These are phyloP conservation scores for Argyrosomus japonicus DNA, from an alignment of 2,113 vertebrate species.

Conservation along the genomic window DNA sequence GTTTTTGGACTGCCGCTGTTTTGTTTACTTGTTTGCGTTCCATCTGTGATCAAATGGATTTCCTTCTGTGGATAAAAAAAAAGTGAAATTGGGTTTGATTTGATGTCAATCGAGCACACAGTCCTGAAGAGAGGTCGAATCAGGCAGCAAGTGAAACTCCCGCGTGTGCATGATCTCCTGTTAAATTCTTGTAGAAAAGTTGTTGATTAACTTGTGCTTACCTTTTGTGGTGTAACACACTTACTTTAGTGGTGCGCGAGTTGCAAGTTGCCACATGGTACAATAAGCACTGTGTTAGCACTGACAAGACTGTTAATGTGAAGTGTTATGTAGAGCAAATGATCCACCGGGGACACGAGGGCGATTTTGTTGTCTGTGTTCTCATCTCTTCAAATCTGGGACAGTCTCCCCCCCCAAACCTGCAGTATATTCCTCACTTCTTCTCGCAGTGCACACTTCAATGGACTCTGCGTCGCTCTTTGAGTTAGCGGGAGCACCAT, in stretches of 20 bases:
- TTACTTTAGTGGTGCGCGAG: conserved; percentile 10
- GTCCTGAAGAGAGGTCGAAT: background rate
- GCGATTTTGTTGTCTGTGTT: conserved; percentile 59
- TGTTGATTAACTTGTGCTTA: background rate
- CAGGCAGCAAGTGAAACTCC: background rate
- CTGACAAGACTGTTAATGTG: conserved; percentile 42
- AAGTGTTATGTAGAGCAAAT: conserved; percentile 62
- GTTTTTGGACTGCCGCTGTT: background rate
- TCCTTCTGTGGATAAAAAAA: background rate
- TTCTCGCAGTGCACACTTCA: conserved; percentile 43
- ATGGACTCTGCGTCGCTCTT: conserved; percentile 44
- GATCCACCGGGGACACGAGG: conserved; percentile 46
- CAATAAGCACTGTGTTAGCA: conserved; percentile 23
- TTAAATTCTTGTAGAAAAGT: background rate
- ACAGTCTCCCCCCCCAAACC: conserved; percentile 52
- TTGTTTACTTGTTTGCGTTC: background rate
- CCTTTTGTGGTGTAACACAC: background rate
- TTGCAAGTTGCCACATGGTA: background rate
- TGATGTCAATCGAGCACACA: background rate
- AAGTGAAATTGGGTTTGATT: background rate
- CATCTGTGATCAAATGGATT: background rate
- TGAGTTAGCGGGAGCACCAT: conserved; percentile 72
- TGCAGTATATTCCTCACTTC: conserved; percentile 50
- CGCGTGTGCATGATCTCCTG: background rate
- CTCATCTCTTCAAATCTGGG: conserved; percentile 65